These are phyloP conservation scores for Camponotus floridanus DNA, from an alignment of 1,140 invertebrate genomes.

Conservation along the genomic window DNA sequence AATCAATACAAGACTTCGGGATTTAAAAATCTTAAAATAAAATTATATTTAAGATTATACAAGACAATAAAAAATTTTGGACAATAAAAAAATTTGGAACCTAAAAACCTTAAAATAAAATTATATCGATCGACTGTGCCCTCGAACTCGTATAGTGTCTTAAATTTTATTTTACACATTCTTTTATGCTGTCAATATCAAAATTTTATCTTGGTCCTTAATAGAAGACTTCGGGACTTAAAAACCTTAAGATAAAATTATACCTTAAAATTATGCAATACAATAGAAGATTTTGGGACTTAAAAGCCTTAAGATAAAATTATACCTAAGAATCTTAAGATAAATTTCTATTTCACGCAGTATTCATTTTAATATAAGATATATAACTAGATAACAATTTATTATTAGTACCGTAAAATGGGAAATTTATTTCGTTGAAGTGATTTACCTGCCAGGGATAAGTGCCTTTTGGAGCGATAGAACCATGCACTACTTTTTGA, in stretches of 20 bases:
- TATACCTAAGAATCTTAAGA: too few species aligned
- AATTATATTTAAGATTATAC: too few species aligned
- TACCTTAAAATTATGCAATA: too few species aligned
- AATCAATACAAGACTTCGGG: not conserved
- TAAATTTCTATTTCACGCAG: too few species aligned
- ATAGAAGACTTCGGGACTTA: not conserved
- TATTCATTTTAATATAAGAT: not conserved
- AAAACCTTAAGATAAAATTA: too few species aligned
- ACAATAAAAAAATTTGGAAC: too few species aligned
- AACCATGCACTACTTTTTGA: conserved; percentile 87
- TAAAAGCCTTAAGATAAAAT: too few species aligned
- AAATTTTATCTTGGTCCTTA: not conserved
- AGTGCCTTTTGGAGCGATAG: conserved; percentile 87
- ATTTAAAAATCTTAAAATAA: too few species aligned
- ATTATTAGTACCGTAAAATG: not conserved
- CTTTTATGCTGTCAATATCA: not conserved
- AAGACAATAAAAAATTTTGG: too few species aligned
- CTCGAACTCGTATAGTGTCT: conserved; percentile 90
- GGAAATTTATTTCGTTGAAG: not conserved
- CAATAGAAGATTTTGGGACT: too few species aligned
- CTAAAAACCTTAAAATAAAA: too few species aligned
- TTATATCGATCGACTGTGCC: conserved; percentile 84
- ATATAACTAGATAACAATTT: not conserved
- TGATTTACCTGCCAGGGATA: conserved; percentile 92
- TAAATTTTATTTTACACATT: conserved; percentile 77